Evolutionary conservation across 2,888 invertebrate genomes (phyloP).

Genomic region (Tetranychus truncatus): DNA sequence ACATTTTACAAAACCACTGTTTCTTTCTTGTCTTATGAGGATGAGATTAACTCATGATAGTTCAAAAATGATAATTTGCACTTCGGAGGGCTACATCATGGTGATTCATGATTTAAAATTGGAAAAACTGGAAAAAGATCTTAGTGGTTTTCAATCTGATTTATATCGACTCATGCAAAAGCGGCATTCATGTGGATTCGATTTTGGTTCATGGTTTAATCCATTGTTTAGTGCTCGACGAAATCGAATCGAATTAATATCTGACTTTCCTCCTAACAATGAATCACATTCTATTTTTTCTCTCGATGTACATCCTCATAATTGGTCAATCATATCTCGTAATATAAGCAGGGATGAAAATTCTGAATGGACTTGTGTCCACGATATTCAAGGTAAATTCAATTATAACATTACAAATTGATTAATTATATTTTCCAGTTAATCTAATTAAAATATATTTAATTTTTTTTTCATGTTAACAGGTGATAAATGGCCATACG

Average conservation of each 20-base stretch:
- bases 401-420: not conserved
- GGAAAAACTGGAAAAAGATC: slow-evolving; percentile 53
- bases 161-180: slow-evolving; percentile 73
- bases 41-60: slow-evolving; percentile 69
- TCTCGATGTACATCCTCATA: slow-evolving; percentile 69
- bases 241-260: slow-evolving; percentile 72
- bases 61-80: slow-evolving; percentile 69
- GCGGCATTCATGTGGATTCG: slow-evolving; percentile 53
- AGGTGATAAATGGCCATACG: slow-evolving; percentile 8
- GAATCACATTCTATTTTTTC: slow-evolving; percentile 79
- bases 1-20: slow-evolving; percentile 5
- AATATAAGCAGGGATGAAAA: slow-evolving; percentile 67
- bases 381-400: slow-evolving; percentile 57
- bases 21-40: slow-evolving; percentile 45
- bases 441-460: not conserved
- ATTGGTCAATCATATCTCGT: slow-evolving; percentile 69
- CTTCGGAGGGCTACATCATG: slow-evolving; percentile 71
- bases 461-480: not conserved
- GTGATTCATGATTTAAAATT: slow-evolving; percentile 73
- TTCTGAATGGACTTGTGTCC: slow-evolving; percentile 84
- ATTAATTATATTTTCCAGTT: not conserved
- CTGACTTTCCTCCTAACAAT: slow-evolving; percentile 67
- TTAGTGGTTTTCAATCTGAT: slow-evolving; percentile 71
- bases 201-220: slow-evolving; percentile 58
- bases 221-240: slow-evolving; percentile 58